Percentiles rank a stretch among this genome's conserved stretches.
phyloP scores from a whole-genome alignment of 2,888 invertebrate genomes.

The Endotricha flammealis region DNA sequence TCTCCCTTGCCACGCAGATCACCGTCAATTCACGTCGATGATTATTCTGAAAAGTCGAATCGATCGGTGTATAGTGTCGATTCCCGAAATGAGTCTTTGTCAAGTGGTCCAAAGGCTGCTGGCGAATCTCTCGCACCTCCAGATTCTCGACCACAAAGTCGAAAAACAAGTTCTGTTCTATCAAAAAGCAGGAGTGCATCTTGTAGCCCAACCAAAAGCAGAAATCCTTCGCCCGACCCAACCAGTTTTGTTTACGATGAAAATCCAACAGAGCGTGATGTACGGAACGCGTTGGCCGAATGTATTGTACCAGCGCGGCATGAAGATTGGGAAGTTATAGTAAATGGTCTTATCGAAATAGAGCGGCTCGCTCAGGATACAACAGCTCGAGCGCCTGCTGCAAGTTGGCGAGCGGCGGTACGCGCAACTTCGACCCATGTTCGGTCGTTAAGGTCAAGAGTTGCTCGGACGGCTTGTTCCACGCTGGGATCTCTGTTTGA shows the following conservation, averaged over 20 bases:
- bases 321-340: conserved; percentile 88
- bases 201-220: conserved; percentile 37
- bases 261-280: conserved; percentile 43
- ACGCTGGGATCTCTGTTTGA: conserved; percentile 89
- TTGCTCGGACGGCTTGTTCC: conserved; percentile 91
- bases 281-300: conserved; percentile 58
- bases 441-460: conserved; percentile 94
- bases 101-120: conserved; percentile 6
- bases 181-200: conserved; percentile 33
- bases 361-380: conserved; percentile 84
- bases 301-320: conserved; percentile 78
- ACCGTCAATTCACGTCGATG: conserved; percentile 57
- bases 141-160: conserved; percentile 27
- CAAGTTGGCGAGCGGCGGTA: conserved; percentile 82
- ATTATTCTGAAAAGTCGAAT: conserved; percentile 53
- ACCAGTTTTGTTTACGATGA: conserved; percentile 32
- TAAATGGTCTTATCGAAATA: conserved; percentile 83
- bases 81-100: conserved; percentile 23
- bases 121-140: conserved; percentile 21
- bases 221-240: conserved; percentile 40
- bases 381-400: conserved; percentile 82
- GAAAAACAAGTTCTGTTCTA: conserved; percentile 28
- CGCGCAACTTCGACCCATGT: conserved; percentile 87
- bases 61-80: conserved; percentile 28
- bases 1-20: conserved; percentile 41